These are phyloP conservation scores for Hippasteria phrygiana DNA, from an alignment of 53 echinoderm and acorn worm genomes.

Conservation along the genomic window DNA sequence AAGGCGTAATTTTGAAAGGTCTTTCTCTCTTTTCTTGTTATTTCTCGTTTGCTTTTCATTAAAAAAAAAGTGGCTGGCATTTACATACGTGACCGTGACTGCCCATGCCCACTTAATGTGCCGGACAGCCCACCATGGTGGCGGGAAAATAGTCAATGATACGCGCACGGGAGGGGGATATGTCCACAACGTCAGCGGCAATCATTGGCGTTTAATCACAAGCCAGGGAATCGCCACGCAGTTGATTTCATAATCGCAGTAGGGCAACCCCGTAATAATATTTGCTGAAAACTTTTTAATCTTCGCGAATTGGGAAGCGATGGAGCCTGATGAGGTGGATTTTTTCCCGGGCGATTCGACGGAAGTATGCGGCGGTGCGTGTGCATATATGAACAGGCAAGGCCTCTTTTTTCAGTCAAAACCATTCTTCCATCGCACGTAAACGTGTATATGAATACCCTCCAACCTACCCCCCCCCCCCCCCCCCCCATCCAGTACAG, in stretches of 20 bases:
- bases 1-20: neutral
- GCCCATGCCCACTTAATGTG: constrained; percentile 2
- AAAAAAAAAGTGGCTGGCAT: constrained; percentile 7
- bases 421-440: neutral
- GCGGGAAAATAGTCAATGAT: neutral
- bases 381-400: neutral
- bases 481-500: too few relatives aligned
- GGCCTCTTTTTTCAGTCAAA: neutral
- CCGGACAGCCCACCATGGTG: neutral
- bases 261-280: constrained; percentile 35
- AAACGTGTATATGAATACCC: neutral
- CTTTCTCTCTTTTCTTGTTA: neutral
- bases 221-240: neutral
- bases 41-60: constrained; percentile 2
- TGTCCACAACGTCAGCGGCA: constrained; percentile 35
- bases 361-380: neutral
- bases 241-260: constrained; percentile 56
- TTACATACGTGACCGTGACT: constrained; percentile 27
- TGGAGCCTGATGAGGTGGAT: neutral
- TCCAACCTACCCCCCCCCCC: too few relatives aligned
- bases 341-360: neutral
- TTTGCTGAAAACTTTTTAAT: constrained; percentile 73
- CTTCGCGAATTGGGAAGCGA: constrained; percentile 27
- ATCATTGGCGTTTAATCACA: constrained; percentile 45
- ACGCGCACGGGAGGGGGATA: too few relatives aligned